Evolutionary conservation across 2,888 invertebrate genomes (phyloP).

Genomic region (Himalopsyche tibetana): DNA sequence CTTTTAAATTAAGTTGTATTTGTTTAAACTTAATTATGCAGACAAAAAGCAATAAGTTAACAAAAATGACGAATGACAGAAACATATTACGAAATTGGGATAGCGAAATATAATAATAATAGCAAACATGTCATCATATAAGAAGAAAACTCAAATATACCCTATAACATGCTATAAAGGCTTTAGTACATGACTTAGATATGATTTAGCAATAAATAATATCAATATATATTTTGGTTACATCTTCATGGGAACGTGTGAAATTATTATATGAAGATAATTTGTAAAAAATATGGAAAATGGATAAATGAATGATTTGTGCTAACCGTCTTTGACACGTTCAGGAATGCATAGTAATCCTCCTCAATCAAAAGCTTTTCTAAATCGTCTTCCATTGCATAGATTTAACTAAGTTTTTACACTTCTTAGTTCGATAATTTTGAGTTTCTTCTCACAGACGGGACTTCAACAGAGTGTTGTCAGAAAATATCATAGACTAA

Average conservation of each 20-base stretch:
- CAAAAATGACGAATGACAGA: not conserved
- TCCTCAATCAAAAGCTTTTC: constrained; percentile 84
- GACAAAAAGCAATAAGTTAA: no score
- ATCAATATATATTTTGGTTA: not conserved
- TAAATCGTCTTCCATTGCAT: constrained; percentile 81
- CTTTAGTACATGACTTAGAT: no score
- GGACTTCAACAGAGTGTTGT: no score
- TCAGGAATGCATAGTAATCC: constrained; percentile 92
- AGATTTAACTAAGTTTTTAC: not conserved
- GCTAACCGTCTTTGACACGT: constrained; percentile 89
- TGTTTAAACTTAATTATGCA: no score
- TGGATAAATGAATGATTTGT: constrained; percentile 60
- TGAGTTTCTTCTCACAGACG: not conserved
- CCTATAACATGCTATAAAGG: not conserved
- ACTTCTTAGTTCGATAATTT: constrained; percentile 14
- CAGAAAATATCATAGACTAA: no score
- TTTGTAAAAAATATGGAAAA: constrained; percentile 58
- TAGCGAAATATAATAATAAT: constrained; percentile 66
- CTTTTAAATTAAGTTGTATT: no score
- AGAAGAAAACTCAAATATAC: constrained; percentile 55
- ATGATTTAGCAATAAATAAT: not conserved
- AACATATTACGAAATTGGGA: not conserved
- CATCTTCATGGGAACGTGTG: not conserved
- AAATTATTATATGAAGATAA: constrained; percentile 3
- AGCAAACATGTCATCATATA: constrained; percentile 68